These are phyloP conservation scores for Odontamblyopus rebecca DNA, from an alignment of 2,797 vertebrate genomes.

Conservation along the genomic window DNA sequence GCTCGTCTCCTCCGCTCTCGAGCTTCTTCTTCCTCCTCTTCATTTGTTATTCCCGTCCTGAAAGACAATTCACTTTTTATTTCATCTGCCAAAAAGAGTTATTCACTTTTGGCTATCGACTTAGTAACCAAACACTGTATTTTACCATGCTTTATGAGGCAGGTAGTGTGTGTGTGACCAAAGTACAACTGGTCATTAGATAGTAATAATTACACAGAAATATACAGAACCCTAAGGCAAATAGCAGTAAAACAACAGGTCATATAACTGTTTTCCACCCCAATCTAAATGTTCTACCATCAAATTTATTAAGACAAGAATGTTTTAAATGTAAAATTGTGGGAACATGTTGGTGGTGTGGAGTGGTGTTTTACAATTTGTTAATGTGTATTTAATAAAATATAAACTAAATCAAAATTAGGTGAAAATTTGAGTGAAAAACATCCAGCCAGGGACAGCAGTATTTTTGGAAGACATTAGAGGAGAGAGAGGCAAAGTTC, in stretches of 20 bases:
- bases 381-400: conserved; percentile 6
- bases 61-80: conserved; percentile 29
- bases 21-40: conserved; percentile 90
- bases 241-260: conserved; percentile 30
- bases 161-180: too few relatives aligned
- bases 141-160: not conserved
- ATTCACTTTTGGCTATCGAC: conserved; percentile 31
- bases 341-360: not conserved
- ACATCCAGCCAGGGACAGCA: too few relatives aligned
- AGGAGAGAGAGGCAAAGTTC: too few relatives aligned
- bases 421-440: not conserved
- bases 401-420: conserved; percentile 31
- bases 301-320: conserved; percentile 7
- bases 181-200: too few relatives aligned
- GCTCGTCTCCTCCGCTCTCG: conserved; percentile 87
- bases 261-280: not conserved
- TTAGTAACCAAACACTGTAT: conserved; percentile 5
- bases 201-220: too few relatives aligned
- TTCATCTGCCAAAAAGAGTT: conserved; percentile 15
- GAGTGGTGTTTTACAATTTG: too few relatives aligned
- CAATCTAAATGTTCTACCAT: conserved; percentile 1
- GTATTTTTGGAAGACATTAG: too few relatives aligned
- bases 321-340: conserved; percentile 7
- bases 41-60: conserved; percentile 79
- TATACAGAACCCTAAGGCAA: not conserved